Base-by-base conservation (phyloP, 2,888 invertebrate genomes). In the Rhagium mordax region DNA sequence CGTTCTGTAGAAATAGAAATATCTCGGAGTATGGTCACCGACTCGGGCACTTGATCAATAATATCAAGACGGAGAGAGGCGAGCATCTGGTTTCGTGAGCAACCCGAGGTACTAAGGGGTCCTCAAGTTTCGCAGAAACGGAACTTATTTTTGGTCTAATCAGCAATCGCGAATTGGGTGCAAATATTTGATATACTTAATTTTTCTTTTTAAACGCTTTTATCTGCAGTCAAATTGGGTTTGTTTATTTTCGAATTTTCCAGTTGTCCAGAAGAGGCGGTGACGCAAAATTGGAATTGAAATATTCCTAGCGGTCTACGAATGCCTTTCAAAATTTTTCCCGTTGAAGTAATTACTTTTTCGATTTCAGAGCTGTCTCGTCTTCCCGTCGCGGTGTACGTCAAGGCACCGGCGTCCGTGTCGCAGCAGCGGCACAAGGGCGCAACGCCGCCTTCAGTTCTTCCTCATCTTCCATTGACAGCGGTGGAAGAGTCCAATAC, bases 391-490 rank as follows among this genome's bases (percentile, higher is more conserved):
- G 88, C 74, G 89, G 89, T 16, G 88, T 87, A 70, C 87, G 84
- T 13, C 82, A 78, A 65, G 86, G 87, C 13, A 79, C 80, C 15
- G 86, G 86, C 3, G 82, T 86, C 0, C 84, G 86, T 1, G 85
- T 88, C 10, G 85, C 87, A 18, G 89, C 89, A 15, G 84, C 83
- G 10, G 88, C 89, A 13, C 81, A 84, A 48, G 89, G 88, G 13
- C 88, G 86, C 5, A 87, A 88, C 53, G 90, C 89, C 1, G 89
- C 89, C 16, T 89, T 87, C 84, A 89, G 89, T 79, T 88, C 88
- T 51, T 89, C 89, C 73, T 88, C 89, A 3, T 85, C 89, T 3
- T 85, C 87, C 4, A 83, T 89, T 27, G 90, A 89, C 73, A 84
- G 85, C 7, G 90, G n/a, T 41, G 41, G 90, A 61, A 89, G 89